Evolutionary conservation across 2,888 invertebrate genomes (phyloP), one percentile per base, ranked within the genome.

Genomic region (Mellilla xanthometata): DNA sequence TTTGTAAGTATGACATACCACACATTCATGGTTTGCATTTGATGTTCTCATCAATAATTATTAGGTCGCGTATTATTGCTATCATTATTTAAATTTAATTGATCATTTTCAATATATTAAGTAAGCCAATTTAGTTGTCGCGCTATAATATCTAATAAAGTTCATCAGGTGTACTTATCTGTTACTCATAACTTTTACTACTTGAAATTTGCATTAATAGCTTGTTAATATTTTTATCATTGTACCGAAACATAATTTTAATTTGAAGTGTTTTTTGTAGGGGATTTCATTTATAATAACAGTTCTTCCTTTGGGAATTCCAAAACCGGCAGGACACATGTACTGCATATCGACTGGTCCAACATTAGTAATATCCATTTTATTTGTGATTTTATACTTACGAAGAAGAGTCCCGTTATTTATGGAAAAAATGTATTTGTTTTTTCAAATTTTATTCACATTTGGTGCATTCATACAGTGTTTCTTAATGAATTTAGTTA

Each of bases 401-500:
- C 73, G 85, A 62, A 79, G 69, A 67, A 81, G 72, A 74, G 84
- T 87, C 13, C 87, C 88, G 2, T 52, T 86, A 48, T 88, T 88
- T 55, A 84, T 88, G 87, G 88, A 88, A 63, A 88, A 88, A 72
- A 86, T 88, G 84, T 86, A 88, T 57, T 66, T 88, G 48, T 85
- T 85, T 66, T 87, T 88, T 68, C 88, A 88, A 87, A 87, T 88
- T 58, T 61, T 86, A 48, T 87, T 88, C 56, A 83, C 85, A 0
- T 88, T 88, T 68, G 88, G 88, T 46, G 88, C 88, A 26, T 84
- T 88, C 53, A 59, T 88, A 49, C 88, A 88, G 64, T 87, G 87
- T 70, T 86, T 88, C 62, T 60, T 88, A 51, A 62, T 87, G 52
- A 87, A 88, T 64, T 68, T 87, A 45, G 63, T 72, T 39, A 73